Percentiles rank a stretch among this genome's conserved stretches.
Evolutionary conservation across 2,797 vertebrate genomes (phyloP).

Genomic region (Falco naumanni): DNA sequence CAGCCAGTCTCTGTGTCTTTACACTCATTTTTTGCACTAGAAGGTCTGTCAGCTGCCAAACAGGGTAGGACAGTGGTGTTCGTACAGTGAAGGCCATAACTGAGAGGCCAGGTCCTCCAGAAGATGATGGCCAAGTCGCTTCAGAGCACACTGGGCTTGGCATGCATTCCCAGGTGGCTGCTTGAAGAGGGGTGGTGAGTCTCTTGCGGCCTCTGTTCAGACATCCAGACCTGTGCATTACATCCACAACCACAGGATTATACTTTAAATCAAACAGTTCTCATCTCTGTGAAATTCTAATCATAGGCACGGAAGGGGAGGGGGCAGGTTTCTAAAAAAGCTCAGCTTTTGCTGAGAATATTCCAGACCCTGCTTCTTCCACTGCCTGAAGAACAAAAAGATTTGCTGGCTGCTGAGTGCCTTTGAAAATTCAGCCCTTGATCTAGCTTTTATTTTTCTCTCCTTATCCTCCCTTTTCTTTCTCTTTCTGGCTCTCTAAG

Average conservation of each 20-base stretch:
- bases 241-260: not conserved
- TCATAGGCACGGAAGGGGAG: not conserved
- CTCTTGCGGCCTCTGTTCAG: not conserved
- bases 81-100: fast-evolving
- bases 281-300: not conserved
- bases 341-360: not conserved
- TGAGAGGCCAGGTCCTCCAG: not conserved
- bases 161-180: not conserved
- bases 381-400: not conserved
- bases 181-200: not conserved
- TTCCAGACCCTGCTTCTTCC: not conserved
- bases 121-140: not conserved
- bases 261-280: not conserved
- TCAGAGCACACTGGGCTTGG: not conserved
- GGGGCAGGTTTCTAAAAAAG: not conserved
- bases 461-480: not conserved
- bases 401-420: not conserved
- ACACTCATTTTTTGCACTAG: not conserved
- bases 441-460: not conserved
- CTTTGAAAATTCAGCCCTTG: not conserved
- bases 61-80: not conserved
- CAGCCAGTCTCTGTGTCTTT: not conserved
- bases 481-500: not conserved
- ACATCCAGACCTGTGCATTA: not conserved
- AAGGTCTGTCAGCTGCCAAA: not conserved